Evolutionary conservation across 2,113 vertebrate genomes (phyloP), one percentile per base, ranked within the genome.

Genomic region (Jaculus jaculus): DNA sequence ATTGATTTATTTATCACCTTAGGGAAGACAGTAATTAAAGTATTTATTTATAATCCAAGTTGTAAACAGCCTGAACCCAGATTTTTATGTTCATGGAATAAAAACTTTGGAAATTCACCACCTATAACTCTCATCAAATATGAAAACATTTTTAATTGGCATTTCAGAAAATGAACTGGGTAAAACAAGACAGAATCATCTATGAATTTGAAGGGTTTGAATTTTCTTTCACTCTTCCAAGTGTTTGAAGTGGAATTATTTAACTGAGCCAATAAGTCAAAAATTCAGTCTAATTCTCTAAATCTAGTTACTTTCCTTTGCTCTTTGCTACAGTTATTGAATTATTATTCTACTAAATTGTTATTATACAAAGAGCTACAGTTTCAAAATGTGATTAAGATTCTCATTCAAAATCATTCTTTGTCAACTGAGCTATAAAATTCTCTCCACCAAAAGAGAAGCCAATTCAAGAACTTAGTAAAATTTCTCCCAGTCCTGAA

Each of bases 11-110:
- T 90, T 83, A 66, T 90, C 92, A 87, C 42, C 77, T 94, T 90
- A 28, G 90, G 26, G 51, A 82, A 97, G 68, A 91, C 89, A 98
- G 77, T 92, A 72, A 80, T 94, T 60, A 92, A 81, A n/a, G 18
- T 80, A 39, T 96, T 97, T 93, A 95, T 96, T 97, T 95, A 96
- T n/a, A 97, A 97, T 96, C 84, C 54, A 97, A 96, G 88, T 75
- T 91, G 51, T 73, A 93, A 96, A 92, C 18, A 37, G 68, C 28
- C 24, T 91, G 68, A 94, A 66, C 94, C n/a, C 74, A 3, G 60
- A 96, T 74, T 84, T 96, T 42, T 96, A 28, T 89, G 28, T 94
- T 95, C 88, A 65, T 42, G 18, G 69, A 95, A 72, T 89, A 91
- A 95, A 97, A 95, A 37, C 39, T 34, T 80, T 51, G 79, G 42